Evolutionary conservation across 2,888 invertebrate genomes (phyloP), one percentile per base, ranked within the genome.

Genomic region (Drosophila vallismaia): DNA sequence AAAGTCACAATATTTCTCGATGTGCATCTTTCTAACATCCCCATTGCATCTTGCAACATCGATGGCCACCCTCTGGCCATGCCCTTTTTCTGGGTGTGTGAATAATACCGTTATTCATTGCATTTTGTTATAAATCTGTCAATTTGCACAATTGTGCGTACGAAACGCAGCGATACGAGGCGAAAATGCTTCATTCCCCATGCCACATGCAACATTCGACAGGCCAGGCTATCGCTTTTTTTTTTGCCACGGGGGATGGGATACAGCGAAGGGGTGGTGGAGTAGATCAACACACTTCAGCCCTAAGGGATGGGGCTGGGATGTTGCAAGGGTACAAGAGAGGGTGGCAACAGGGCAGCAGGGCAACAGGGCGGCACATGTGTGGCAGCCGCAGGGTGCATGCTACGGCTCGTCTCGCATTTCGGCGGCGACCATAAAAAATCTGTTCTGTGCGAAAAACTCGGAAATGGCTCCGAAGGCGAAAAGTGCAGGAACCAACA

Each of bases 111-210:
- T 76, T 79, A 82, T 85, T 85, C 81, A 85, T 81, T 81, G 81
- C 82, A 79, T 79, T 73, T 78, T 74, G 84, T 80, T 83, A 87
- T 85, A 87, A 88, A 89, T 89, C 88, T 89, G 85, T 86, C 87
- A 89, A 83, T 86, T 88, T 89, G 84, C 87, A 73, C 85, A 80
- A 80, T 80, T 80, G 80, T 84, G 80, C 80, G 85, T 80, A 76
- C 58, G 68, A 53, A 60, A 12, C 8, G 40, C 14, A 8, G 14
- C 14, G 42, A 48, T 63, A 50, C 24, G 8, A 29, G 44, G 24
- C 24, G 8, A 24, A 36, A 12, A 42, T 55, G 55, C 36, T 56
- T 36, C 45, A 26, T 62, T 49, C 73, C 56, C 53, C 53, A 56
- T 56, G 62, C 52, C 57, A 56, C 19, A 19, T 56, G 62, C 52